phyloP scores from a whole-genome alignment of 2,888 invertebrate species.

The Andrena haemorrhoa region DNA sequence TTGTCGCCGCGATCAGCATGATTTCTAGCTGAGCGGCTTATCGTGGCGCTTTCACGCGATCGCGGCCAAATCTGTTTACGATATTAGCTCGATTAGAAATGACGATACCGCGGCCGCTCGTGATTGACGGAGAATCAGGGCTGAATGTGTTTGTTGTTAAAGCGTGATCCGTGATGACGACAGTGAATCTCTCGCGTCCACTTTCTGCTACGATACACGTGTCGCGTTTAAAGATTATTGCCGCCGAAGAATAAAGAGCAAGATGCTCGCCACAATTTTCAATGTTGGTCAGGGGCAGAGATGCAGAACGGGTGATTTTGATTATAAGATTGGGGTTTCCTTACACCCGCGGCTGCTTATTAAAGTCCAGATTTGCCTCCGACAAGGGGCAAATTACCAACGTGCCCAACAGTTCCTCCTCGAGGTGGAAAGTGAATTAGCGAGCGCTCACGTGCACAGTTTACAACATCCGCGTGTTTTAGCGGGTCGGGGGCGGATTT shows the following conservation, averaged over 20 bases:
- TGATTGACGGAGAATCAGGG: constrained; percentile 23
- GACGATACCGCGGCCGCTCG: constrained; percentile 34
- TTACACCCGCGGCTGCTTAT: no score
- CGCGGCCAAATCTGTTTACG: constrained; percentile 55
- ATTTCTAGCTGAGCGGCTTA: constrained; percentile 69
- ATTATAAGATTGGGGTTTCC: no score
- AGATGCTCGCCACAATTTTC: no score
- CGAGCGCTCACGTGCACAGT: background rate
- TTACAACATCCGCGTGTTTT: background rate
- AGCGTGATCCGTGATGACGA: no score
- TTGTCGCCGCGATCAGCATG: constrained; percentile 67
- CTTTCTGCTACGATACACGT: background rate
- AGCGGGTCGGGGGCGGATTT: constrained; percentile 4
- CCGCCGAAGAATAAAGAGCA: no score
- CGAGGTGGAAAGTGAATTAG: background rate
- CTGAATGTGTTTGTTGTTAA: constrained; percentile 9
- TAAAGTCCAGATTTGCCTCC: background rate
- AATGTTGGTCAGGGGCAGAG: no score
- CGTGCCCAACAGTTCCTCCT: background rate
- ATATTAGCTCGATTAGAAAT: constrained; percentile 47
- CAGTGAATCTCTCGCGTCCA: background rate
- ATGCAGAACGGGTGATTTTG: no score
- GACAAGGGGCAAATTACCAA: background rate
- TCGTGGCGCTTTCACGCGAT: constrained; percentile 64
- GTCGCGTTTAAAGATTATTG: no score